Base-by-base conservation (phyloP, 2,797 vertebrate genomes). In the Lithobates pipiens region DNA sequence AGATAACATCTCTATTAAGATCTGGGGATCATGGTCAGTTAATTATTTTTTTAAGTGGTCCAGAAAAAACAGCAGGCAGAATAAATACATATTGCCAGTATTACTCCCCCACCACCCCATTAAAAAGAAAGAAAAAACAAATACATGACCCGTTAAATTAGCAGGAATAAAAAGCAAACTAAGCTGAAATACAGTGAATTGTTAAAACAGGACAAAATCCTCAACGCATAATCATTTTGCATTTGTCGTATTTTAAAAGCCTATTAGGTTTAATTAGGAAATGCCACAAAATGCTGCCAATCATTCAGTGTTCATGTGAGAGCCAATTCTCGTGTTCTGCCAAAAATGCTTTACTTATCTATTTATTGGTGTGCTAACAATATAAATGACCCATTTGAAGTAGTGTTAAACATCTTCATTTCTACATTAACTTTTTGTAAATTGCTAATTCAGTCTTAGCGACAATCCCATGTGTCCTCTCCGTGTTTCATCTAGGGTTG, bases 321-420 rank as follows among this genome's bases (percentile, higher is more conserved):
- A 79, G 83, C 76, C 83, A 85, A 79, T 54, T 79, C 70, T 34
- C 11, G 16, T n/a, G 68, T 50, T 61, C 32, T 63, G 83, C 76
- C 83, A 85, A 79, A 79, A 80, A 32, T 21, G 70, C 76, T 85
- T 74, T 79, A 27, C 18, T 80, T 85, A 85, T 85, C 76, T 80
- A 80, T 85, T 80, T 85, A 80, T 80, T 77, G 27, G 61, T 44
- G 67, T 77, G 76, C 75, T 84, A 77, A 84, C 75, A 84, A 63
- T 77, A 84, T 84, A 77, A 78, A 77, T 72, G 46, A 78, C 63
- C 82, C 44, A 84, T 84, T 63, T 44, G 34, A 77, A 44, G 76
- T 32, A 70, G 75, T 77, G 75, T 84, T 77, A 84, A 84, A 44
- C 75, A 84, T 84, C 82, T 84, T 84, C 54, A 84, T 61, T 84